These are phyloP conservation scores for Pollenia griseotomentosa DNA, from an alignment of 2,888 invertebrate genomes.

Conservation along the genomic window DNA sequence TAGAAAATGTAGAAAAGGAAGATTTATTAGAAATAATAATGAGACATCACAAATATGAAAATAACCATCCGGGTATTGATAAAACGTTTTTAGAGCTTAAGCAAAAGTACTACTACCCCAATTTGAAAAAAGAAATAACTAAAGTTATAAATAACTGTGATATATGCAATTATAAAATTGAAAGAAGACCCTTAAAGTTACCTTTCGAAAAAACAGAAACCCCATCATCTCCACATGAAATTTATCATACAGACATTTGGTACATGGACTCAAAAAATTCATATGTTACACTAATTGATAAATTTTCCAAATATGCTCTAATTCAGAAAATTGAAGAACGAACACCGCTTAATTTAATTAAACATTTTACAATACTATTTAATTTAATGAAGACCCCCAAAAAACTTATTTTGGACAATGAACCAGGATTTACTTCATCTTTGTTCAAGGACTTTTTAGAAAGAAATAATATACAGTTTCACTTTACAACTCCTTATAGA, in stretches of 20 bases:
- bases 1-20: background rate
- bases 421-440: background rate
- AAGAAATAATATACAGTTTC: background rate
- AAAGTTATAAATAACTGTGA: background rate
- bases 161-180: background rate
- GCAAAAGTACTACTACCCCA: background rate
- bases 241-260: background rate
- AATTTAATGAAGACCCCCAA: constrained; percentile 2
- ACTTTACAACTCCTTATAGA: background rate
- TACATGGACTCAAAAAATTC: background rate
- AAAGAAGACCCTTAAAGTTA: background rate
- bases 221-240: background rate
- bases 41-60: background rate
- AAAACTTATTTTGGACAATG: background rate
- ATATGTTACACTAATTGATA: background rate
- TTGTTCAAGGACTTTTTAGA: background rate
- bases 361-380: background rate
- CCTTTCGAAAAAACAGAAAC: constrained; percentile 3
- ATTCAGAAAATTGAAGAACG: background rate
- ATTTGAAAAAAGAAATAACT: background rate
- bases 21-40: background rate
- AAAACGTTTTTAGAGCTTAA: background rate
- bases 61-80: background rate
- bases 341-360: background rate
- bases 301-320: background rate